Percentiles rank a stretch among this genome's conserved stretches.
phyloP scores from a whole-genome alignment of 2,888 invertebrate species.

The Lobophora halterata region DNA sequence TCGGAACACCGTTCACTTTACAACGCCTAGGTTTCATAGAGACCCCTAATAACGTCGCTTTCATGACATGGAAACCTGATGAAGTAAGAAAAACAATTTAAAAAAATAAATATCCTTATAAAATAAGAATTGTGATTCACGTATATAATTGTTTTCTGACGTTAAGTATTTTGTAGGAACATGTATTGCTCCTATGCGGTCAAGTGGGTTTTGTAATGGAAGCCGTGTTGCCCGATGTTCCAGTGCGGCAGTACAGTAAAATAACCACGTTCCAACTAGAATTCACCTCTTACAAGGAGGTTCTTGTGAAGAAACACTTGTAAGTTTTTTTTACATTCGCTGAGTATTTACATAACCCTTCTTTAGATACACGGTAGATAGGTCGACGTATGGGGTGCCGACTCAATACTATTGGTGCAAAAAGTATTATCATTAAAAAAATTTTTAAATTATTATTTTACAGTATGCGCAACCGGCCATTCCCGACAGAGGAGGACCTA shows the following conservation, averaged over 20 bases:
- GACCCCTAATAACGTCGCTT: slow-evolving; percentile 82
- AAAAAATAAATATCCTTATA: too few species aligned
- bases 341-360: too few species aligned
- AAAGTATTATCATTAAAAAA: too few species aligned
- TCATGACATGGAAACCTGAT: slow-evolving; percentile 84
- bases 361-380: too few species aligned
- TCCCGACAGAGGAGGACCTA: slow-evolving; percentile 69
- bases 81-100: too few species aligned
- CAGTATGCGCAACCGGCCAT: slow-evolving; percentile 69
- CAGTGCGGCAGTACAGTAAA: slow-evolving; percentile 48
- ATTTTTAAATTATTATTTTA: slow-evolving; percentile 9
- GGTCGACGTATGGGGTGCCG: too few species aligned
- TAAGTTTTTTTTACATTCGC: slow-evolving; percentile 42
- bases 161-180: slow-evolving; percentile 47
- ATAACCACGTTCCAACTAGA: slow-evolving; percentile 67
- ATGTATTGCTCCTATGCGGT: slow-evolving; percentile 61
- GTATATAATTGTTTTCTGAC: neutral
- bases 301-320: slow-evolving; percentile 66
- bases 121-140: too few species aligned
- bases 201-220: slow-evolving; percentile 69
- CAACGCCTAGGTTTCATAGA: slow-evolving; percentile 85
- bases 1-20: slow-evolving; percentile 68
- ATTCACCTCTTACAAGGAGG: slow-evolving; percentile 60
- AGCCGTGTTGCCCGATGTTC: slow-evolving; percentile 53
- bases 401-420: too few species aligned